phyloP scores from a whole-genome alignment of 2,113 vertebrate species.

The Paramormyrops kingsleyae region DNA sequence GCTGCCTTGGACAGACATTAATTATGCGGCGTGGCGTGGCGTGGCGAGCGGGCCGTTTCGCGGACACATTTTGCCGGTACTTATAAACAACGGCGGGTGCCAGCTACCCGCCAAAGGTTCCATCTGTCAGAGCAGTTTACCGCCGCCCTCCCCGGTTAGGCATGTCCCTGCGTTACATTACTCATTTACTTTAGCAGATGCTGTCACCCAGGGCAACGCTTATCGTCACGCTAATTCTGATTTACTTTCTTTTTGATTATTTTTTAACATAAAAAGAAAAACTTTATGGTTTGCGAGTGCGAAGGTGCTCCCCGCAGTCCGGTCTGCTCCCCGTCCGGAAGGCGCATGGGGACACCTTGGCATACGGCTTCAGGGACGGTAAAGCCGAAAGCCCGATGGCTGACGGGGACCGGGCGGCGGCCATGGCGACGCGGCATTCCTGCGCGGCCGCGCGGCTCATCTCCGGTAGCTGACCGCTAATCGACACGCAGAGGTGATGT shows the following conservation, averaged over 20 bases:
- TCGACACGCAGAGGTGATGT: not conserved
- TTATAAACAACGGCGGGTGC: constrained; percentile 14
- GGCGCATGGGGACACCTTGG: not conserved
- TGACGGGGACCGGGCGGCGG: not conserved
- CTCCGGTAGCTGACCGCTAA: not conserved
- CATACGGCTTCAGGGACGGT: not conserved
- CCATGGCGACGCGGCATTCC: not conserved
- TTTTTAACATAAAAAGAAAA: not conserved
- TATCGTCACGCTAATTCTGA: not conserved
- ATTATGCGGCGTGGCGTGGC: not conserved
- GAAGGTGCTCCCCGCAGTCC: not conserved
- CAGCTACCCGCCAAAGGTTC: constrained; percentile 14
- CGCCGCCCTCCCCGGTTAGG: not conserved
- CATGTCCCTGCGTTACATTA: not conserved
- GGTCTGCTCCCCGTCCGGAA: not conserved
- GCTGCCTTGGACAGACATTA: not conserved
- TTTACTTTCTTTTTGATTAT: not conserved
- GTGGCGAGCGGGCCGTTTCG: not conserved
- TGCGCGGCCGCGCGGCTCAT: not conserved
- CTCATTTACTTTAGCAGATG: constrained; percentile 9
- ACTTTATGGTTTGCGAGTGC: not conserved
- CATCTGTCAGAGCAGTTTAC: constrained; percentile 9
- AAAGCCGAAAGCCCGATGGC: not conserved
- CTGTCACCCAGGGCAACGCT: not conserved
- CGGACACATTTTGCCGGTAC: constrained; percentile 12